These are phyloP conservation scores for Myopa tessellatipennis DNA, from an alignment of 2,888 invertebrate genomes.

Conservation along the genomic window DNA sequence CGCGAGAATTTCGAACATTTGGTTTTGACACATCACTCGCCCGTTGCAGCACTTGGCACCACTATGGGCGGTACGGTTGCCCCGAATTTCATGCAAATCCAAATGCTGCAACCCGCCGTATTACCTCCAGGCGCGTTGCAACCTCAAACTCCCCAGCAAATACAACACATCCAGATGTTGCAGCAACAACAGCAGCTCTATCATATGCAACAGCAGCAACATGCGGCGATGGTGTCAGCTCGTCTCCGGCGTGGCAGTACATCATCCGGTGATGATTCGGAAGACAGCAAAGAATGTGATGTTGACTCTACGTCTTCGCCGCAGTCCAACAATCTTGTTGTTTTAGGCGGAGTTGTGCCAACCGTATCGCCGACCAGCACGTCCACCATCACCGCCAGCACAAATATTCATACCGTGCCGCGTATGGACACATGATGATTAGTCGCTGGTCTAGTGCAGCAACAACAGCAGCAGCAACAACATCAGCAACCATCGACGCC, in stretches of 20 bases:
- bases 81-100: conserved; percentile 57
- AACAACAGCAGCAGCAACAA: conserved; percentile 51
- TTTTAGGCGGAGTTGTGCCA: conserved; percentile 42
- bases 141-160: conserved; percentile 48
- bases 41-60: conserved; percentile 52
- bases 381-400: conserved; percentile 43
- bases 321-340: conserved; percentile 42
- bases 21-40: conserved; percentile 59
- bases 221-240: conserved; percentile 52
- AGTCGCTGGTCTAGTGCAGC: conserved; percentile 65
- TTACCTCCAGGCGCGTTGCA: conserved; percentile 50
- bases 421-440: conserved; percentile 65
- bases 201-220: conserved; percentile 49
- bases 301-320: conserved; percentile 58
- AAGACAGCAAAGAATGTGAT: conserved; percentile 68
- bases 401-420: conserved; percentile 64
- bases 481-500: conserved; percentile 50
- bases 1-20: conserved; percentile 66
- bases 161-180: conserved; percentile 48
- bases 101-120: conserved; percentile 56
- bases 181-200: conserved; percentile 50
- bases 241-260: conserved; percentile 66
- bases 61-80: conserved; percentile 44
- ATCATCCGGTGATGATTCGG: conserved; percentile 67
- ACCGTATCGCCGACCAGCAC: conserved; percentile 46